phyloP scores from a whole-genome alignment of 2,797 vertebrate genomes.

The Rhabdophis nuchalis region DNA sequence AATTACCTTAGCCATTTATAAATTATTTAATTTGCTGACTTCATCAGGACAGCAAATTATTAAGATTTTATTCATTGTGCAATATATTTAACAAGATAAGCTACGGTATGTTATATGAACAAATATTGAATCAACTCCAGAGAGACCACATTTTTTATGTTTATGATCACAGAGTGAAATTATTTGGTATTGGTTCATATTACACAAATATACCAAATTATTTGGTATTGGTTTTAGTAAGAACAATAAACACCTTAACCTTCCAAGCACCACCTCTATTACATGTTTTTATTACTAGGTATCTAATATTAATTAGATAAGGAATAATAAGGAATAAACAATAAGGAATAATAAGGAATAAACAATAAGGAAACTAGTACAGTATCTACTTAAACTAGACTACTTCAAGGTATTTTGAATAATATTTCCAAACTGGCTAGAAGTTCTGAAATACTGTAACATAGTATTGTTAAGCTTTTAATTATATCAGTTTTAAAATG shows the following conservation, averaged over 20 bases:
- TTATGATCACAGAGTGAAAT: accelerated
- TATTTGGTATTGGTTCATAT: no score
- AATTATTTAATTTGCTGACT: not conserved
- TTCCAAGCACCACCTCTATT: accelerated
- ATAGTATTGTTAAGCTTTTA: not conserved
- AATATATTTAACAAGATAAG: not conserved
- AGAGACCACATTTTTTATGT: not conserved
- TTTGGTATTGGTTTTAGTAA: not conserved
- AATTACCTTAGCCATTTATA: not conserved
- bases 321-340: no score
- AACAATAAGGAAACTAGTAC: not conserved
- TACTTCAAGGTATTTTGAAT: not conserved
- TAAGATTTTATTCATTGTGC: not conserved
- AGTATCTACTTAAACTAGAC: not conserved
- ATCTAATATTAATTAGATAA: not conserved
- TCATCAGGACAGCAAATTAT: not conserved
- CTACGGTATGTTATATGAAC: not conserved
- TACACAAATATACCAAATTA: no score
- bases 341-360: not conserved
- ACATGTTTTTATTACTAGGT: not conserved
- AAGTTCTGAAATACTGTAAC: not conserved
- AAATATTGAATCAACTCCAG: slow-evolving; percentile 3
- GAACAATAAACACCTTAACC: not conserved
- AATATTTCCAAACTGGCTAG: not conserved
- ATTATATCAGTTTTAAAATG: not conserved